These are phyloP conservation scores for Phortica variegata DNA, from an alignment of 1,140 invertebrate species.

Conservation along the genomic window DNA sequence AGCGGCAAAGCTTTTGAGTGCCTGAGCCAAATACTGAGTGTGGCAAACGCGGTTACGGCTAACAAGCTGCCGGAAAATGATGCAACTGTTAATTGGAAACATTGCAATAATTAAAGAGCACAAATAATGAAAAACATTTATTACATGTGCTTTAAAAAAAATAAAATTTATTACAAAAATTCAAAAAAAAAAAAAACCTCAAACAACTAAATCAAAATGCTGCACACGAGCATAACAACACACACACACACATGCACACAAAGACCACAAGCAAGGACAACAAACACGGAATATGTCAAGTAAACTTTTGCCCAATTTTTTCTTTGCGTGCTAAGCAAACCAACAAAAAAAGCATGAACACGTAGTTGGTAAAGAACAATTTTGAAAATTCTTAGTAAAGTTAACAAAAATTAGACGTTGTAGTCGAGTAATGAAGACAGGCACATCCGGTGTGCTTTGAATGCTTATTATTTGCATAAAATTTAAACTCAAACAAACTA, in stretches of 20 bases:
- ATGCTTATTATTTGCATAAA: conserved; percentile 52
- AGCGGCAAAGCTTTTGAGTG: not conserved
- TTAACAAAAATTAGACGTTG: conserved; percentile 36
- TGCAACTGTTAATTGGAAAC: not conserved
- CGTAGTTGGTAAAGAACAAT: not conserved
- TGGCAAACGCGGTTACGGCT: too few relatives aligned
- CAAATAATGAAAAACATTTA: not conserved
- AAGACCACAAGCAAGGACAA: not conserved
- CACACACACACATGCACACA: conserved; percentile 9
- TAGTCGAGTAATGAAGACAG: conserved; percentile 46
- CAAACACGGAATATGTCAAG: too few relatives aligned
- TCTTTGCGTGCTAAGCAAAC: not conserved
- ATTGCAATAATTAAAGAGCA: not conserved
- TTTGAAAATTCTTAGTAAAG: conserved; percentile 6
- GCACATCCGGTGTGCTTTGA: conserved; percentile 21
- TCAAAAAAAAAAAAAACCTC: not conserved
- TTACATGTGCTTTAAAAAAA: not conserved
- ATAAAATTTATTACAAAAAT: not conserved
- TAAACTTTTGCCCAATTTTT: too few relatives aligned
- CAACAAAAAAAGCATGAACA: conserved; percentile 34
- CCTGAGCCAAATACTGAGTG: too few relatives aligned
- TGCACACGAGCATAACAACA: conserved; percentile 7
- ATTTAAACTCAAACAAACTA: conserved; percentile 10
- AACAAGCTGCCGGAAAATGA: not conserved
- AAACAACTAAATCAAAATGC: conserved; percentile 21